These are phyloP conservation scores for Triplophysa siluroides DNA, from an alignment of 2,113 vertebrate genomes.

Conservation along the genomic window DNA sequence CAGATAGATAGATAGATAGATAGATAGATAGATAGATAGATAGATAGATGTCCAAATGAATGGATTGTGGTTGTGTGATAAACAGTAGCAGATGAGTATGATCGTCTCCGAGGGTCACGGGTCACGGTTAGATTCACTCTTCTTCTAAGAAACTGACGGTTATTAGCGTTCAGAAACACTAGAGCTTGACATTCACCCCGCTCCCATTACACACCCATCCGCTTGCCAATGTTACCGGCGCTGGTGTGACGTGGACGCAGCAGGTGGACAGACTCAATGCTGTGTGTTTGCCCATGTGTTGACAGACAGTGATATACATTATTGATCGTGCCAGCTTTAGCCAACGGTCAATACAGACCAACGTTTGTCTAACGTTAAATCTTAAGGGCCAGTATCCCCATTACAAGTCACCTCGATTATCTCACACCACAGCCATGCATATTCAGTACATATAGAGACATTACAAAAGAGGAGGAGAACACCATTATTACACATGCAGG, in stretches of 20 bases:
- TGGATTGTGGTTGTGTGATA: not conserved
- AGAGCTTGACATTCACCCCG: slow-evolving; percentile 44
- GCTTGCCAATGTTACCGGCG: slow-evolving; percentile 40
- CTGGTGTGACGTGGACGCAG: slow-evolving; percentile 41
- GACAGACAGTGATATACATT: slow-evolving; percentile 29
- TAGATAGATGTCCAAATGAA: not conserved
- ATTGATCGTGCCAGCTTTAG: not conserved
- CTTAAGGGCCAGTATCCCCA: not conserved
- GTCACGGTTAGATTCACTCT: slow-evolving; percentile 10
- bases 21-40: too few relatives aligned
- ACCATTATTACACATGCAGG: not conserved
- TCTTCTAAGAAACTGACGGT: slow-evolving; percentile 41
- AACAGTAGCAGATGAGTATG: not conserved
- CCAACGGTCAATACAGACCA: not conserved
- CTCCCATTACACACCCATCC: slow-evolving; percentile 42
- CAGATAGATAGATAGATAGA: too few relatives aligned
- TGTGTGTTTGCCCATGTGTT: slow-evolving; percentile 28
- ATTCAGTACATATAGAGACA: not conserved
- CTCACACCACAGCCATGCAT: not conserved
- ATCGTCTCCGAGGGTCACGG: slow-evolving; percentile 5
- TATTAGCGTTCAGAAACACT: slow-evolving; percentile 42
- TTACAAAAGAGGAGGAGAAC: not conserved
- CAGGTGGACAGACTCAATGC: slow-evolving; percentile 46
- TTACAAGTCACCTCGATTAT: too few relatives aligned
- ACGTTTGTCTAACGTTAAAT: not conserved